Conservation (phyloP, 2,113 vertebrate species). For the Ia io region DNA sequence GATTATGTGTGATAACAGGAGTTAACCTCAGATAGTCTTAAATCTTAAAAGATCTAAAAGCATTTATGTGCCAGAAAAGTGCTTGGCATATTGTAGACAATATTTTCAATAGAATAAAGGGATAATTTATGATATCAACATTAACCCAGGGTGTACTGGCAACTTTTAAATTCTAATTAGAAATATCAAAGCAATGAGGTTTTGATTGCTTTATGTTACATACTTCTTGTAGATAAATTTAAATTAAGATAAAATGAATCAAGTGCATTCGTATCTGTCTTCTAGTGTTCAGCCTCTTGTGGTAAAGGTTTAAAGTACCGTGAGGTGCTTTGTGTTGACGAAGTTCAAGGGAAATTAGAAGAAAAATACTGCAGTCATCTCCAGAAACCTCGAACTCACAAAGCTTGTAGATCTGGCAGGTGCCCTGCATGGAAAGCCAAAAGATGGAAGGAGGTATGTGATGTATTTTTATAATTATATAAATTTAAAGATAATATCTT, state of each 20-base stretch:
- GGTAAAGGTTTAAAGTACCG: constrained; percentile 92
- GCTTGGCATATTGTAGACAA: background rate
- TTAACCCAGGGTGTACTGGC: background rate
- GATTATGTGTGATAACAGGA: background rate
- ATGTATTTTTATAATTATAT: constrained; percentile 28
- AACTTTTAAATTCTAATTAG: background rate
- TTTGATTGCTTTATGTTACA: background rate
- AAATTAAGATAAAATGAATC: background rate
- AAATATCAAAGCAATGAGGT: background rate
- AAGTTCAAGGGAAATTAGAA: constrained; percentile 83
- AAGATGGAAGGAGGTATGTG: constrained; percentile 91
- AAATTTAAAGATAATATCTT: background rate
- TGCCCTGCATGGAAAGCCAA: constrained; percentile 93
- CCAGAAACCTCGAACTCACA: constrained; percentile 86
- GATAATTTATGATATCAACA: background rate
- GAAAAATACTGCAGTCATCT: constrained; percentile 87
- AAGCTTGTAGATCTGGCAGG: constrained; percentile 87
- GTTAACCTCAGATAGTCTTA: background rate
- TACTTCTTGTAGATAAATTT: background rate
- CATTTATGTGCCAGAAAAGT: background rate
- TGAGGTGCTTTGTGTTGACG: constrained; percentile 87
- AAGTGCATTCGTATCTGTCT: background rate
- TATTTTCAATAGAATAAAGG: background rate
- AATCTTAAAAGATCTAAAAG: background rate
- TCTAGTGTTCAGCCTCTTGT: constrained; percentile 94